Evolutionary conservation across 2,113 vertebrate species (phyloP), one percentile per base, ranked within the genome.

Genomic region (Gallinago jamesoni): DNA sequence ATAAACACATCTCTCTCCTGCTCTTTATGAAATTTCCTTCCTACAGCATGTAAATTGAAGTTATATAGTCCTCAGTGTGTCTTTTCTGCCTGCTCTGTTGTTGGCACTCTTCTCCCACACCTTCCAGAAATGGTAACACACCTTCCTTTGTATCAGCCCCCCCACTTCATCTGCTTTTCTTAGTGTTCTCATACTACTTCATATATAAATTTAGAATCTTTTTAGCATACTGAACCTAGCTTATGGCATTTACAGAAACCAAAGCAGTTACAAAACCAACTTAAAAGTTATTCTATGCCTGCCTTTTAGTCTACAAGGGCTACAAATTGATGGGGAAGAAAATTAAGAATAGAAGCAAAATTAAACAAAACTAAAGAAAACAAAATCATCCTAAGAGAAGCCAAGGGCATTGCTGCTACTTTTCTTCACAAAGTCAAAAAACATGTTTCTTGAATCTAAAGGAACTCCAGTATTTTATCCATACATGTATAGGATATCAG

Each of bases 11-110:
- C 23, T 53, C 69, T 43, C 45, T 63, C 30, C 33, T 25, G 22
- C 50, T 63, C 41, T 77, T 80, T 28, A 57, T 55, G 72, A 67
- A 97, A 97, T 70, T 84, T 95, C 87, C 92, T 96, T 93, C 94
- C 85, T 94, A 85, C 28, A 77, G 35, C 52, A 63, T 15, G 35
- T 52, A 67, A 94, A 60, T 0, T 63, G 41, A 81, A 89, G 27
- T 70, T 47, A 23, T 10, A 45, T 17, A 89, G 67, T 45, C 80
- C 53, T 48, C 45, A 3, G 43, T 33, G 47, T 10, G 25, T 11
- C 52, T 92, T 37, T 92, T 84, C 84, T 8, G 23, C 53, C 79
- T 60, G 83, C 41, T 84, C 56, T 87, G 80, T 19, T 94, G 86
- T 84, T 84, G 91, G 73, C 68, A 48, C 52, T 72, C 55, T 48